Evolutionary conservation across 1,140 invertebrate species (phyloP), one percentile per base, ranked within the genome.

Genomic region (Helicoverpa armigera): DNA sequence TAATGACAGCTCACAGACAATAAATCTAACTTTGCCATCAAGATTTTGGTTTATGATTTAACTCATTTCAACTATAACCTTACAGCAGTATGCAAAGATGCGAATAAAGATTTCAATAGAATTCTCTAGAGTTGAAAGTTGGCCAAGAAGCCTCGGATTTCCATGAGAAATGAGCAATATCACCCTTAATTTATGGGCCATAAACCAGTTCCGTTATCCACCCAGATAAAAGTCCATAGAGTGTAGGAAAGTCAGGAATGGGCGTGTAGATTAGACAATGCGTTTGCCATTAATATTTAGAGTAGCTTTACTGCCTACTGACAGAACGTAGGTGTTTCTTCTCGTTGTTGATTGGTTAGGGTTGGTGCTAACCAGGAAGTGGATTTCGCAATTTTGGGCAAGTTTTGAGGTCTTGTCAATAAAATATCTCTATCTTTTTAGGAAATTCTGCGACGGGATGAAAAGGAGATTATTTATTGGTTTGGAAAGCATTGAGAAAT

Each of bases 231-330:
- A 65, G 31, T 43, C 29, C 7, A 63, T 13, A 35, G 63, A 48
- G 31, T 48, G 31, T 43, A 43, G 14, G 9, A 13, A 31, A 11
- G 14, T 16, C n/a, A 48, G 63, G n/a, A 65, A 48, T 65, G 63
- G 35, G 5, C 14, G 12, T n/a, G 58, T 31, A 61, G n/a, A 48
- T 43, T 43, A 14, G 31, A 65, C 63, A 65, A 65, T 43, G 43
- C 14, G n/a, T 31, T 65, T 65, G n/a, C 23, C 63, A 65, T 65
- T 65, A 43, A 43, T 14, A 65, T 65, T 65, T 65, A 16, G n/a
- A 65, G 63, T 65, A 65, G 35, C 13, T 65, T 43, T 65, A 65
- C 63, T 65, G 63, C 63, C 63, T 65, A 48, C 63, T 48, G 31
- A 48, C 63, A 65, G 63, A 43, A 31, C 63, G 63, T 48, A 61